Percentiles rank a stretch among this genome's conserved stretches.
Evolutionary conservation across 2,888 invertebrate species (phyloP).

Genomic region (Tenthredo mesomela): DNA sequence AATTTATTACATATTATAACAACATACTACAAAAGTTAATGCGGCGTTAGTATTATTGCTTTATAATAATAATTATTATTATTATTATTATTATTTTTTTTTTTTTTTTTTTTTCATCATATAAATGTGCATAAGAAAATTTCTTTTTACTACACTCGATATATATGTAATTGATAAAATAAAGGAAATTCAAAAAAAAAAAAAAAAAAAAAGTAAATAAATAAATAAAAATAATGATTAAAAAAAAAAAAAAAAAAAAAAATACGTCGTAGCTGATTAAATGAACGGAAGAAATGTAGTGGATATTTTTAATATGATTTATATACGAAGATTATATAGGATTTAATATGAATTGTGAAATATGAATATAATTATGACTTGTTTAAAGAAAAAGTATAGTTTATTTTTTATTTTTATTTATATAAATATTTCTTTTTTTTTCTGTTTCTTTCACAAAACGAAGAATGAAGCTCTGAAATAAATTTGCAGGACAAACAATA

Average conservation of each 20-base stretch:
- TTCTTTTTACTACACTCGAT: neutral
- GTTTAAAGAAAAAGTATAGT: neutral
- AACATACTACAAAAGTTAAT: slow-evolving; percentile 41
- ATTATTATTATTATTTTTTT: slow-evolving; percentile 2
- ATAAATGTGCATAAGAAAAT: slow-evolving; percentile 17
- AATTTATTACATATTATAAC: slow-evolving; percentile 42
- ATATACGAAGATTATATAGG: neutral
- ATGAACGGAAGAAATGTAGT: neutral
- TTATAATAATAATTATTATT: slow-evolving; percentile 32
- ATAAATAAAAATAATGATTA: neutral
- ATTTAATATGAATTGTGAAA: neutral
- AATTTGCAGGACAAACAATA: neutral
- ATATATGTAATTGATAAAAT: slow-evolving; percentile 19
- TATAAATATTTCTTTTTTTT: neutral
- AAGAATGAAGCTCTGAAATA: slow-evolving; percentile 28
- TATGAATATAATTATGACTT: neutral
- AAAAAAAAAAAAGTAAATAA: neutral
- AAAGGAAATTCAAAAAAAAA: neutral
- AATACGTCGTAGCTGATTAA: neutral
- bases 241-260: neutral
- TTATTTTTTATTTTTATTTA: slow-evolving; percentile 3
- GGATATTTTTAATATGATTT: slow-evolving; percentile 19
- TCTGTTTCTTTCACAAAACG: neutral
- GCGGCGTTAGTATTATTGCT: slow-evolving; percentile 34
- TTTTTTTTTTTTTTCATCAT: neutral